A percentile compares a stretch with the other conserved stretches of the same genome.
phyloP scores from a whole-genome alignment of 2,113 vertebrate genomes.

The Mormyrus lacerda region DNA sequence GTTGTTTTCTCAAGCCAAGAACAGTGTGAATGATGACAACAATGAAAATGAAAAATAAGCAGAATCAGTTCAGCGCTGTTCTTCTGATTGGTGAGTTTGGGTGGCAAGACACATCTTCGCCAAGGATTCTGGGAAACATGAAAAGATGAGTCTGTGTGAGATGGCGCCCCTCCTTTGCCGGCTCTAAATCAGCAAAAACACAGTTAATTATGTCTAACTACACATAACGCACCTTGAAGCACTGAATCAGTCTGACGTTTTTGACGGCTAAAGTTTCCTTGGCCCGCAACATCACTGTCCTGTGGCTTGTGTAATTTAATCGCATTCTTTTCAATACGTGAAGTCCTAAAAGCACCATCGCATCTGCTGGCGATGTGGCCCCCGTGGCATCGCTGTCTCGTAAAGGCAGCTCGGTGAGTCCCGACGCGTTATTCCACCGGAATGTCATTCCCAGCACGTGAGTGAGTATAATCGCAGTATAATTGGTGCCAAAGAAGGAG shows the following conservation, averaged over 20 bases:
- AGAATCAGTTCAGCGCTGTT: neutral
- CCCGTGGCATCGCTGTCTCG: neutral
- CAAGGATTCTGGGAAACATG: neutral
- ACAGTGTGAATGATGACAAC: neutral
- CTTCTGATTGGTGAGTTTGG: neutral
- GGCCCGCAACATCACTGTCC: neutral
- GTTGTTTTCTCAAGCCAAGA: neutral
- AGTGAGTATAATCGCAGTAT: conserved; percentile 1
- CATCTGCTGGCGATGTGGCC: neutral
- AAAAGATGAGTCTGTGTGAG: neutral
- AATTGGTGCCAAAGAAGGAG: conserved; percentile 1
- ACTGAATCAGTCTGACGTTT: neutral
- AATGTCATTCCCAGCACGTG: neutral
- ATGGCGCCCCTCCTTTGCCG: neutral
- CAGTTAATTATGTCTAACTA: neutral
- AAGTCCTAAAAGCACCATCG: neutral
- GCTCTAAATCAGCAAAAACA: neutral
- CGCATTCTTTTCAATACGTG: neutral
- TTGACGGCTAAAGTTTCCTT: neutral
- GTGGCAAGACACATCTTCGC: neutral
- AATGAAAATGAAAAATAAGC: neutral
- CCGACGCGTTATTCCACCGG: conserved; percentile 1
- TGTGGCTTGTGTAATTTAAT: neutral
- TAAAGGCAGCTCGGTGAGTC: neutral
- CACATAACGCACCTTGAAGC: neutral